phyloP scores from a whole-genome alignment of 2,113 vertebrate genomes.

The Ia io region DNA sequence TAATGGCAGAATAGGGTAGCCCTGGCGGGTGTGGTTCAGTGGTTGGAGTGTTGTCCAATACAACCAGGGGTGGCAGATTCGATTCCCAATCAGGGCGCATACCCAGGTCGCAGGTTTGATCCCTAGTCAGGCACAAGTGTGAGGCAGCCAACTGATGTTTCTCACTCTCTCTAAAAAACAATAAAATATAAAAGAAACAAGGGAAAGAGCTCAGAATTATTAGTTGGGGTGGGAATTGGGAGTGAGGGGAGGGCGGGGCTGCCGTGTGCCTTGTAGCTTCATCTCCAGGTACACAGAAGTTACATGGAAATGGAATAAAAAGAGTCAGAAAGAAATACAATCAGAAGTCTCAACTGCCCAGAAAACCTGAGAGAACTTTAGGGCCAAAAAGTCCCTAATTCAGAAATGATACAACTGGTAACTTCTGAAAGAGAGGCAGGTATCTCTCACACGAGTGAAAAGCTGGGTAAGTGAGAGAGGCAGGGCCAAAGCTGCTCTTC shows the following conservation, averaged over 20 bases:
- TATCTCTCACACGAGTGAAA: neutral
- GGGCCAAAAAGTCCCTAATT: neutral
- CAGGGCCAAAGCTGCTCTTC: neutral
- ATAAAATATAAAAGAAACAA: neutral
- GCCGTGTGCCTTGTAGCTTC: neutral
- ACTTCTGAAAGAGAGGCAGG: neutral
- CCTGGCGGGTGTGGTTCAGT: neutral
- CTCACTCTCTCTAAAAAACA: neutral
- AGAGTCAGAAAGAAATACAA: neutral
- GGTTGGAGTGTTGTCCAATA: neutral
- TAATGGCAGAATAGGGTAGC: accelerated
- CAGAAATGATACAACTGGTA: neutral
- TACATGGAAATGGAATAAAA: neutral
- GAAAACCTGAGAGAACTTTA: neutral
- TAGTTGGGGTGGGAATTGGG: neutral
- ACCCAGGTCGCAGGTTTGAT: neutral
- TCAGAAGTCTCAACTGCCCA: neutral
- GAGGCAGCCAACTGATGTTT: neutral
- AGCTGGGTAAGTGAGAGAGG: too few relatives aligned
- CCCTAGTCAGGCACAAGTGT: too few relatives aligned
- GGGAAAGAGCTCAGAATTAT: neutral
- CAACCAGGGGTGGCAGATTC: neutral
- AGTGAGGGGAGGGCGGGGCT: accelerated
- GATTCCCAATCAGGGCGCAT: neutral
- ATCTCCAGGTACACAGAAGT: neutral